phyloP scores from a whole-genome alignment of 2,797 vertebrate genomes.

The Hafferia zeledoni region DNA sequence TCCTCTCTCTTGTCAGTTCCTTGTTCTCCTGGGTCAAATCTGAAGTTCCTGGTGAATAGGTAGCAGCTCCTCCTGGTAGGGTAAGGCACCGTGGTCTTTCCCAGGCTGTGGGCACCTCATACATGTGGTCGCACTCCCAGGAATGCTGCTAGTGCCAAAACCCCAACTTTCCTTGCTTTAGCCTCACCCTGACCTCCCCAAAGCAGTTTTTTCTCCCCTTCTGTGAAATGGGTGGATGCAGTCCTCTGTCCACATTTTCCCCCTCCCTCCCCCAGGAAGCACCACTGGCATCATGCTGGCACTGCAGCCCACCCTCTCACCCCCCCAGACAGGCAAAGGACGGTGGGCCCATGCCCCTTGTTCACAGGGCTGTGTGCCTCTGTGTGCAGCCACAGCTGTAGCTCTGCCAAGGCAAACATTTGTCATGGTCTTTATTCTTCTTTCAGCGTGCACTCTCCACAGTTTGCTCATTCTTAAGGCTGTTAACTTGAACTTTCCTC shows the following conservation, averaged over 20 bases:
- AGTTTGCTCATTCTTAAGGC: not conserved
- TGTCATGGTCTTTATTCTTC: not conserved
- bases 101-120: not conserved
- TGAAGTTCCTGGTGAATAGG: not conserved
- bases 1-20: conserved; percentile 4
- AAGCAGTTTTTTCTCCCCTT: not conserved
- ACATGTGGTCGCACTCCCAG: accelerated
- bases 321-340: not conserved
- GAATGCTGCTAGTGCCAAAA: not conserved
- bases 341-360: not conserved
- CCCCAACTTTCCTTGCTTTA: not conserved
- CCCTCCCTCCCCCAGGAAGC: not conserved
- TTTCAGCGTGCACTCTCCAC: not conserved
- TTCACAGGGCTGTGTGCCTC: not conserved
- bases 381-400: not conserved
- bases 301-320: not conserved
- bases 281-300: not conserved
- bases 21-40: not conserved
- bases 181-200: not conserved
- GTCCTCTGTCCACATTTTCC: not conserved
- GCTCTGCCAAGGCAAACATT: conserved; percentile 27
- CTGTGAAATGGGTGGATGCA: accelerated
- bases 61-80: not conserved
- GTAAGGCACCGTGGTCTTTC: not conserved
- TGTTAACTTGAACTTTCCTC: conserved; percentile 12